Evolutionary conservation across 2,888 invertebrate species (phyloP), one percentile per base, ranked within the genome.

Genomic region (Chouioia cunea): DNA sequence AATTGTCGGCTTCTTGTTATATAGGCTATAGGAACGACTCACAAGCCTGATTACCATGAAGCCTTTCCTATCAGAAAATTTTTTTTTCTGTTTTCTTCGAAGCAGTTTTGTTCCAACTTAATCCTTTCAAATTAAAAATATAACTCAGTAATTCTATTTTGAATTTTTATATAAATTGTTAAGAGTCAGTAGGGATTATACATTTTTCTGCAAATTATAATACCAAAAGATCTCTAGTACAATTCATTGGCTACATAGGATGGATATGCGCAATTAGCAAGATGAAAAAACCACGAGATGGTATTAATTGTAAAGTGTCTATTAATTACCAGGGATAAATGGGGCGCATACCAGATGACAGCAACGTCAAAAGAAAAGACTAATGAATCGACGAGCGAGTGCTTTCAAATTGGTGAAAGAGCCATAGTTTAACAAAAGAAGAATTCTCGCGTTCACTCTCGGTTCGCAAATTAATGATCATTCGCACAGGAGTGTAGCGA

Each of bases 291-390:
- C 52, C 71, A 56, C 65, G 60, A 36, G 36, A 62, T 44, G 62
- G 53, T 59, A 67, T 75, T 68, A 76, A 75, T 74, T 47, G 70
- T 60, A 73, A 63, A 67, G 57, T 67, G 66, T 72, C 74, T 67
- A 76, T 74, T 74, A 76, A 75, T 73, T 69, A 75, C 68, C 57
- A 36, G 68, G 65, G 70, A 76, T 72, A 73, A 74, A 73, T 74
- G 73, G 73, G 65, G 70, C 27, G 47, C 52, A 20, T 43, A 48
- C 54, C 48, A 44, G 59, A 59, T 67, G 69, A 68, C 59, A 63
- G 66, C 71, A 58, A 59, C 62, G 67, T 73, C 70, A 56, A 58
- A 66, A 48, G 67, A 71, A 64, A 56, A 67, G 71, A 67, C 58
- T 66, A 71, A 71, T 71, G 66, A 70, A 65, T 70, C 56, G 36